Evolutionary conservation across 2,888 invertebrate genomes (phyloP).

Genomic region (Eudemis profundana): DNA sequence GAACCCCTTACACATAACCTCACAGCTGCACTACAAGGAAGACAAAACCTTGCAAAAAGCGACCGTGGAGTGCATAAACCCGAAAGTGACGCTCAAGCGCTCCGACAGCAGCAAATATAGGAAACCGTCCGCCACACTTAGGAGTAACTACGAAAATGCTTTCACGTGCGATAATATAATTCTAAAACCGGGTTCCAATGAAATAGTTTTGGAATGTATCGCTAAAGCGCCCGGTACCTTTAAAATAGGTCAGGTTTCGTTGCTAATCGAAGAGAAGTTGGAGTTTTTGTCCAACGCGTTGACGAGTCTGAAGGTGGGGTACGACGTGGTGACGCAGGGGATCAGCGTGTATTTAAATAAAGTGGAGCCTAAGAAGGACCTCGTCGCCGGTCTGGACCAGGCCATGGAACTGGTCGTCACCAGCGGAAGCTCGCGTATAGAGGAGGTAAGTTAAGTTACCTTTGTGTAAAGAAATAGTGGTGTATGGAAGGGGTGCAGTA

Average conservation of each 20-base stretch:
- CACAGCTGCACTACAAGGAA: slow-evolving; percentile 91
- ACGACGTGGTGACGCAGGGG: slow-evolving; percentile 84
- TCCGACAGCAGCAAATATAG: slow-evolving; percentile 90
- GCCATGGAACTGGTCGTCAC: slow-evolving; percentile 90
- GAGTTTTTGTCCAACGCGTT: slow-evolving; percentile 89
- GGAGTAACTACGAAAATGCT: slow-evolving; percentile 87
- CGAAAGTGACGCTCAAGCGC: slow-evolving; percentile 87
- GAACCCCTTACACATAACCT: slow-evolving; percentile 87
- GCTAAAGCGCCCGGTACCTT: slow-evolving; percentile 89
- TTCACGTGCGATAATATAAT: slow-evolving; percentile 81
- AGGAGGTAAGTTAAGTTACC: slow-evolving; percentile 85
- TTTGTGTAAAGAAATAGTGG: slow-evolving; percentile 44
- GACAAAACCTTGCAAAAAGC: slow-evolving; percentile 92
- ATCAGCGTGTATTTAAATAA: slow-evolving; percentile 80
- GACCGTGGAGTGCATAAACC: slow-evolving; percentile 89
- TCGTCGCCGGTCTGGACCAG: slow-evolving; percentile 93
- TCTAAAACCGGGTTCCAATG: slow-evolving; percentile 88
- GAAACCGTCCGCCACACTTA: slow-evolving; percentile 87
- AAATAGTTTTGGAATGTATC: slow-evolving; percentile 85
- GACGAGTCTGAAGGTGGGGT: slow-evolving; percentile 81
- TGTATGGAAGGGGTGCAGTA: no score
- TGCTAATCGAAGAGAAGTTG: slow-evolving; percentile 87
- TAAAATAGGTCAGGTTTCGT: slow-evolving; percentile 89
- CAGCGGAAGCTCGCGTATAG: slow-evolving; percentile 91
- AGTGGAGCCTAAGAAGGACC: slow-evolving; percentile 86